Conservation (phyloP, 2,113 vertebrate genomes). For the Anarhynchus alexandrinus region DNA sequence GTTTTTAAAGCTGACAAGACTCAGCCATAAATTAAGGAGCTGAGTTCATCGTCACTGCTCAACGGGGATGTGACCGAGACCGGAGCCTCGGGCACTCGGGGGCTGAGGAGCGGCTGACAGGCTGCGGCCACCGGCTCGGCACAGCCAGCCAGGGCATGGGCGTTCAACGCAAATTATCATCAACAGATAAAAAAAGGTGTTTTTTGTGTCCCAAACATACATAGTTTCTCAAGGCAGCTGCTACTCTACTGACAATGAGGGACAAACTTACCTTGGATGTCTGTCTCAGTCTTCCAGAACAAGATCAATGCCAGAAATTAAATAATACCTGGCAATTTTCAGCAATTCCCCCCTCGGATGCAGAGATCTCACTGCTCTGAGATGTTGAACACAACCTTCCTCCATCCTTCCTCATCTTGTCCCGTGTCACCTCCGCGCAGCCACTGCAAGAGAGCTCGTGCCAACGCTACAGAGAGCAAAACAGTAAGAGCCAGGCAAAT, state of each 20-base stretch:
- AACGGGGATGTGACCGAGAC: neutral
- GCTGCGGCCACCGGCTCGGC: rapidly evolving
- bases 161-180: neutral
- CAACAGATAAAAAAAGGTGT: neutral
- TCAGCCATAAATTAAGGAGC: neutral
- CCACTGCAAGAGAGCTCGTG: neutral
- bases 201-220: neutral
- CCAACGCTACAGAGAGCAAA: neutral
- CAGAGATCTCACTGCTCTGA: neutral
- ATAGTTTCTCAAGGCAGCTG: neutral
- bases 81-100: rapidly evolving
- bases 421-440: neutral
- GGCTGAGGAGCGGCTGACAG: neutral
- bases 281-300: neutral
- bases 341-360: rapidly evolving
- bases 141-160: neutral
- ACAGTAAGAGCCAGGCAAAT: slow-evolving; percentile 57
- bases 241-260: neutral
- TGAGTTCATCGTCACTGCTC: rapidly evolving
- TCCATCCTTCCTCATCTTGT: neutral
- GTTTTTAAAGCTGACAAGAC: neutral
- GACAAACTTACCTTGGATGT: neutral
- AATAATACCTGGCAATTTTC: neutral
- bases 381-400: neutral
- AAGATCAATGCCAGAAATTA: neutral